Evolutionary conservation across 1,140 invertebrate species (phyloP).

Genomic region (Zaprionus capensis): DNA sequence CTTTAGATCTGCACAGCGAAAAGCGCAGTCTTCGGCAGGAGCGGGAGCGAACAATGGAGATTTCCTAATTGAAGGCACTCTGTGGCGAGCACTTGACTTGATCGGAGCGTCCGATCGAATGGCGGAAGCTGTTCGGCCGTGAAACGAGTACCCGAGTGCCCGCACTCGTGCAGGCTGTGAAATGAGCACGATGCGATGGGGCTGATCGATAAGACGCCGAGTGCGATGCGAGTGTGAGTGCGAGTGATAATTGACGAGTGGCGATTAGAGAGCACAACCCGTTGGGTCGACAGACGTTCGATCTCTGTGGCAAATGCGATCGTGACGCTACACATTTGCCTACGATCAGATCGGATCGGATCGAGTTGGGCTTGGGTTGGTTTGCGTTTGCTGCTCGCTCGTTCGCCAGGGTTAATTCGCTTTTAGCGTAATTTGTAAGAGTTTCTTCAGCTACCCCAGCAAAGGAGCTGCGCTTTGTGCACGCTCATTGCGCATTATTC

Average conservation of each 20-base stretch:
- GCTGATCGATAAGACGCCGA: constrained; percentile 37
- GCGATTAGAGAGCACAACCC: constrained; percentile 41
- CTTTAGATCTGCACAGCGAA: constrained; percentile 2
- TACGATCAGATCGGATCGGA: constrained; percentile 22
- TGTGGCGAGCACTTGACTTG: constrained; percentile 64
- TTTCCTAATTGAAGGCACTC: constrained; percentile 72
- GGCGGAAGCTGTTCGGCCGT: constrained; percentile 31
- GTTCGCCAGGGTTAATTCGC: constrained; percentile 56
- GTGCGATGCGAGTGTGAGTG: constrained; percentile 9
- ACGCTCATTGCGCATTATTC: constrained; percentile 50
- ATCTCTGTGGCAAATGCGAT: constrained; percentile 48
- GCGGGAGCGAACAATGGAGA: constrained; percentile 36
- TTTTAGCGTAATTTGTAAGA: constrained; percentile 67
- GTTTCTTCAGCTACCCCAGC: constrained; percentile 36
- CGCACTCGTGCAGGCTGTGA: constrained; percentile 17
- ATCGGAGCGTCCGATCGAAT: constrained; percentile 51
- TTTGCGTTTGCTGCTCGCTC: constrained; percentile 22
- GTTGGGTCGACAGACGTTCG: constrained; percentile 43
- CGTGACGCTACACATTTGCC: constrained; percentile 55
- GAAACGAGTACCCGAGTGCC: constrained; percentile 27
- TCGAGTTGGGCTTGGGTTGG: constrained; percentile 14
- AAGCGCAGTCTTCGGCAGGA: constrained; percentile 14
- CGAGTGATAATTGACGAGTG: constrained; percentile 45
- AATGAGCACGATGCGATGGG: constrained; percentile 55
- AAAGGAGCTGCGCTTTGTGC: constrained; percentile 52